Evolutionary conservation across 2,888 invertebrate species (phyloP), one percentile per base, ranked within the genome.

Genomic region (Drosophila glabriapex): DNA sequence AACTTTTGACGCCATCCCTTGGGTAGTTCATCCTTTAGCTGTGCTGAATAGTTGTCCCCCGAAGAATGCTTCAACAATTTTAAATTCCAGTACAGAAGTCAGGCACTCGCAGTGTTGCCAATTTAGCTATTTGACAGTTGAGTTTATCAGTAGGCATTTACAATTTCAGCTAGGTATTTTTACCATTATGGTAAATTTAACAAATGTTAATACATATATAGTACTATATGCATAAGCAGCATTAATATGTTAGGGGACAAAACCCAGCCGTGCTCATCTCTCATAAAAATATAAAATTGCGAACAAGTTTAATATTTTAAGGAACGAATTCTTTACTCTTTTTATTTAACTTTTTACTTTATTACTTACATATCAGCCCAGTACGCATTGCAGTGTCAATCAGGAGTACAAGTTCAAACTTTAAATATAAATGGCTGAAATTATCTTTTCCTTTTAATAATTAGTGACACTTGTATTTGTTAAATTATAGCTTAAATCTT

Each of bases 51-150:
- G 70, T 68, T 68, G 52, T 55, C 31, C 39, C 63, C 43, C 28
- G 50, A 73, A 68, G 75, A 53, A 82, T 88, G 62, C 74, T 66
- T 71, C 25, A 54, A 59, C 74, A 76, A 71, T 83, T 83, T 75
- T 62, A 78, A 78, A 77, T 80, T 62, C 69, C 70, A 29, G 29
- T 29, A 0, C 29, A 1, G 29, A 29, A 29, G 29, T 9, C 29
- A 29, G 29, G 29, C 29, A 29, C 29, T 29, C 3, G 16, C 31
- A 58, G 58, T 58, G 58, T 19, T 53, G 53, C 14, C 31, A 14
- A 33, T n/a, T 31, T 7, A n/a, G 22, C 29, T 33, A 16, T 33
- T 9, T 22, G 3, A 5, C 19, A 29, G 19, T n/a, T 5, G 10
- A 12, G 6, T 25, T 50, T 50, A 19, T 46, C 16, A 46, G 9